Conservation (phyloP, 92 coral and sea anemone species). For the Zoanthus sociatus region DNA sequence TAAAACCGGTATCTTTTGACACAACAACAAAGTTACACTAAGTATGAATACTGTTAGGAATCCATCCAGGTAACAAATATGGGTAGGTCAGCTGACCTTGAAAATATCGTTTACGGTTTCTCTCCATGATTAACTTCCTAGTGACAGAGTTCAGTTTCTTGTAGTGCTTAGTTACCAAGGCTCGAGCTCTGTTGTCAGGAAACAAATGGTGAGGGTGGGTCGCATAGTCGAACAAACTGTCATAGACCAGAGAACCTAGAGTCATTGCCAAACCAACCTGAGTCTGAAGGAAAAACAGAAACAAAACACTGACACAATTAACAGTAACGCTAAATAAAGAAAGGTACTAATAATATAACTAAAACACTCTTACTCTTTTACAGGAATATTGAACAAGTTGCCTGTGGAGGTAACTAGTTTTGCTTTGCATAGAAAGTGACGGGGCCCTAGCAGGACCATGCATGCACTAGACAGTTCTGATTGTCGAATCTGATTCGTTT, state of each 20-base stretch:
- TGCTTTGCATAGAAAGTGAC: no score
- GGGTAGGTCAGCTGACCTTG: conserved; percentile 86
- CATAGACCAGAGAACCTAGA: conserved; percentile 71
- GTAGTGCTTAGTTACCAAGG: conserved; percentile 65
- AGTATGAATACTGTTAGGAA: conserved; percentile 89
- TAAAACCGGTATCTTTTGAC: not conserved
- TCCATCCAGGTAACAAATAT: conserved; percentile 90
- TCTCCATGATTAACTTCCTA: conserved; percentile 21
- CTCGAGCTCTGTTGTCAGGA: conserved; percentile 61
- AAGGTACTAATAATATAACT: no score
- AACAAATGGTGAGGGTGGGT: conserved; percentile 21
- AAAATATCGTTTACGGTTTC: conserved; percentile 65
- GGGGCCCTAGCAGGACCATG: no score
- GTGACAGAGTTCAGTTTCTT: conserved; percentile 46
- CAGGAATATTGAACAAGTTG: no score
- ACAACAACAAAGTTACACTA: conserved; percentile 12
- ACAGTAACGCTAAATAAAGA: no score
- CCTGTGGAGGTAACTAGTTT: no score
- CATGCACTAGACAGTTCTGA: no score
- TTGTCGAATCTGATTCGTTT: no score
- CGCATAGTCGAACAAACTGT: conserved; percentile 80
- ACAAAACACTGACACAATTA: not conserved
- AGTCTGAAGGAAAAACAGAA: conserved; percentile 20
- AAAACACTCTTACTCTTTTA: no score
- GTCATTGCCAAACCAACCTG: conserved; percentile 77